Base-by-base conservation (phyloP, 1,140 invertebrate species). In the Leptestheria dahalacensis region DNA sequence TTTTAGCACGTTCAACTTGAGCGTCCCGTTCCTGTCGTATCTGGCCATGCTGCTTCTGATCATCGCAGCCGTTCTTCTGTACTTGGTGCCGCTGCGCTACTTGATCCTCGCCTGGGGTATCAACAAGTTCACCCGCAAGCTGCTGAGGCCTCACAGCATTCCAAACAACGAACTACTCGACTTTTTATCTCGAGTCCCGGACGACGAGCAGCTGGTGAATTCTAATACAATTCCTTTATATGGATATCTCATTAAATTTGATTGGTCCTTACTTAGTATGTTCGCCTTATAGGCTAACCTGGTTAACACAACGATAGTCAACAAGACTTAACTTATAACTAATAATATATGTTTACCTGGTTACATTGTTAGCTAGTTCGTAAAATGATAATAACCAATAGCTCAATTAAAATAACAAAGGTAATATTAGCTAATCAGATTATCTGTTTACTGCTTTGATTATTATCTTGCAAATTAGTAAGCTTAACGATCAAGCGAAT, bases 151-250 rank as follows among this genome's bases (percentile, higher is more conserved):
- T 12, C 85, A 97, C 73, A 86, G 88, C 15, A 87, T 97, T 72
- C 89, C 91, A 15, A 99, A 98, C 71, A 98, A 98, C 74, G 96
- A 99, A 79, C 72, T 98, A 20, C 73, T 98, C 59, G 95, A 99
- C 75, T 84, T 97, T 65, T 74, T 99, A 59, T 95, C 92, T 0
- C 77, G 96, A 64, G 90, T 99, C 57, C 95, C 95, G 21, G 92
- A 95, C 70, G 88, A 97, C 70, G 88, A 91, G 72, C 86, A 90
- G 75, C 75, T 95, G 72, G 84, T 89, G 72, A 2, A 51, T 25
- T 12, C 26, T 51, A 24, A 2, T 2, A 12, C 26, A 15, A 12
- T 18, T 3, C 18, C 12, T 12, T 51, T 51, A 11, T 51, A 51
- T 51, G 12, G 49, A 51, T 15, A n/a, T 51, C 11, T 21, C 26